These are phyloP conservation scores for Lasioglossum pauxillum DNA, from an alignment of 2,888 invertebrate species.

Conservation along the genomic window DNA sequence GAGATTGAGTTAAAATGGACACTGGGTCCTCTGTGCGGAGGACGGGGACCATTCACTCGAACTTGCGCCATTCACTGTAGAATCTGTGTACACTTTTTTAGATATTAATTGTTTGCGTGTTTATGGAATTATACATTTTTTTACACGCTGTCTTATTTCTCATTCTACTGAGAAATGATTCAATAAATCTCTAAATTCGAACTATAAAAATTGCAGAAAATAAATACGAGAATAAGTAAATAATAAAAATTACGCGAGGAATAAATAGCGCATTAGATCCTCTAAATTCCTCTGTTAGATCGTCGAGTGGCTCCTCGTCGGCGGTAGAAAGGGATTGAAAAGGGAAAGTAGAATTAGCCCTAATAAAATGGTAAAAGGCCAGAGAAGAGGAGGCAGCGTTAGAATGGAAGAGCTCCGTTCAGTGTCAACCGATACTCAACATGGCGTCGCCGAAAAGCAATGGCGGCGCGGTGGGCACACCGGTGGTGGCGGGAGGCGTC, in stretches of 20 bases:
- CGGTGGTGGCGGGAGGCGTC: constrained; percentile 1
- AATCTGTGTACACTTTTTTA: background rate
- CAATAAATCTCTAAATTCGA: too few species aligned
- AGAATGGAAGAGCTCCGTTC: background rate
- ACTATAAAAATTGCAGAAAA: too few species aligned
- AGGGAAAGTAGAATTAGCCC: background rate
- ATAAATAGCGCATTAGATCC: too few species aligned
- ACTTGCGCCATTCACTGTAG: background rate
- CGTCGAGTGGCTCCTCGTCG: background rate
- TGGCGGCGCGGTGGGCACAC: background rate
- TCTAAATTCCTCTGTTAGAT: background rate
- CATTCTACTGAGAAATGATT: too few species aligned
- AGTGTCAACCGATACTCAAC: constrained; percentile 9
- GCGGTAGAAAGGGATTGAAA: background rate
- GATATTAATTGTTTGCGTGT: background rate
- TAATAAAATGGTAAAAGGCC: background rate
- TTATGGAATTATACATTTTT: background rate
- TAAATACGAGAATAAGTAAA: too few species aligned
- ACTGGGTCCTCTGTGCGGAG: background rate
- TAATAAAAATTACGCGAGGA: too few species aligned
- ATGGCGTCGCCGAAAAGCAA: constrained; percentile 19
- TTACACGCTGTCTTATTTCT: too few species aligned
- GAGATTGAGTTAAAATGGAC: background rate
- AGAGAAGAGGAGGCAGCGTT: background rate
- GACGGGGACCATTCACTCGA: background rate